These are phyloP conservation scores for Myzus persicae DNA, from an alignment of 1,140 invertebrate species.

Conservation along the genomic window DNA sequence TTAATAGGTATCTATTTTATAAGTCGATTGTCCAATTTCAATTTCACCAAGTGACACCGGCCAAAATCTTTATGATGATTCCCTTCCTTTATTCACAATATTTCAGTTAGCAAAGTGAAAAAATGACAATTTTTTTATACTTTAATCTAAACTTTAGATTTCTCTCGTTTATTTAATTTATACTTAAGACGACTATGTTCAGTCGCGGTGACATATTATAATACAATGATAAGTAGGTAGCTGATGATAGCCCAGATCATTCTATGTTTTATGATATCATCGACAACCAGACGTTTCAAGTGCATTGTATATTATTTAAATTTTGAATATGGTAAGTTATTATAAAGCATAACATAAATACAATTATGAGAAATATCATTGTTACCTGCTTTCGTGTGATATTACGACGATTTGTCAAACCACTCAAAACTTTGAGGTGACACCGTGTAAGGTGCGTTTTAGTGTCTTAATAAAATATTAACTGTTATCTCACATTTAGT, in stretches of 20 bases:
- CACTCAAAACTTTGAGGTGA: not conserved
- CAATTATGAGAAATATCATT: not conserved
- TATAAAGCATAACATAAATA: not conserved
- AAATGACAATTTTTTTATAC: not conserved
- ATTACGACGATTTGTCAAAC: not conserved
- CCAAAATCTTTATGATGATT: too few species aligned
- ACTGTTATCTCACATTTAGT: not conserved
- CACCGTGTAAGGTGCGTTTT: not conserved
- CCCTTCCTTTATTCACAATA: too few species aligned
- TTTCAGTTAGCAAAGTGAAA: not conserved
- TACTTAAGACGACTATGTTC: not conserved
- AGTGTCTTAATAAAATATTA: not conserved
- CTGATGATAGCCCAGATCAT: too few species aligned
- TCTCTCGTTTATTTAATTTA: not conserved
- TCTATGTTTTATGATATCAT: not conserved
- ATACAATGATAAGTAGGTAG: too few species aligned
- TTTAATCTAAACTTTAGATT: not conserved
- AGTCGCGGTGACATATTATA: not conserved
- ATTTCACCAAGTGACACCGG: too few species aligned
- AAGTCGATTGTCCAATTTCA: too few species aligned
- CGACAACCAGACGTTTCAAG: not conserved
- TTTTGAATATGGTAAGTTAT: not conserved
- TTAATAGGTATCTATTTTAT: too few species aligned
- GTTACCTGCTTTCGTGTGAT: not conserved
- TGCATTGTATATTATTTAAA: not conserved